Percentiles rank a stretch among this genome's conserved stretches.
Conservation (phyloP, 2,888 invertebrate genomes). For the Diaperis boleti region DNA sequence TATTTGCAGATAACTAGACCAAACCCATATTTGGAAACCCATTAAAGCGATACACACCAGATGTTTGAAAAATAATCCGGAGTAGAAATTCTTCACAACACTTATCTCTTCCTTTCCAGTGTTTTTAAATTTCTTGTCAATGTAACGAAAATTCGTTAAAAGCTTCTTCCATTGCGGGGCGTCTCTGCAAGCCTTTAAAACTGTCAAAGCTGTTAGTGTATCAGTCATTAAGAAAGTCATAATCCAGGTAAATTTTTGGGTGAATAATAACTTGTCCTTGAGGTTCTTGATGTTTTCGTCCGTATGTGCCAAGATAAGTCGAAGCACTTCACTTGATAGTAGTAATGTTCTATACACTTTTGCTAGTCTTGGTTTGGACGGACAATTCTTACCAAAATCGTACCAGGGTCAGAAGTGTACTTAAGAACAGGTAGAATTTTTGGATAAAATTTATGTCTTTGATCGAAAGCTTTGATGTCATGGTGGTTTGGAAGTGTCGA, state of each 20-base stretch:
- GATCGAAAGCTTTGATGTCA: neutral
- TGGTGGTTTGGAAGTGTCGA: neutral
- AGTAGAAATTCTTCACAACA: neutral
- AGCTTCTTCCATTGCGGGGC: neutral
- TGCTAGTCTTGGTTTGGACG: neutral
- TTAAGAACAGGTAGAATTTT: neutral
- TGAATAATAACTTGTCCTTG: neutral
- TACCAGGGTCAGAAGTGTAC: constrained; percentile 2
- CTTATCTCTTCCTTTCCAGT: neutral
- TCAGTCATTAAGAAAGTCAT: neutral
- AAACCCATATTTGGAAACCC: neutral
- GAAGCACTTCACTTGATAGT: neutral
- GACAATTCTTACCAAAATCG: neutral
- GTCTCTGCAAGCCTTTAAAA: neutral
- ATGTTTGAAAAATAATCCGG: neutral
- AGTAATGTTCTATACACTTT: neutral
- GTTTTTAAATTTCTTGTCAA: neutral
- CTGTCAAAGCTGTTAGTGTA: neutral
- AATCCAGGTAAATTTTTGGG: neutral
- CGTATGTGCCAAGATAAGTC: neutral
- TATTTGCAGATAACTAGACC: neutral
- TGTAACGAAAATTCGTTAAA: neutral
- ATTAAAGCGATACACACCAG: neutral
- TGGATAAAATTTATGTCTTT: constrained; percentile 6
- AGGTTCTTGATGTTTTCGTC: neutral